Base-by-base conservation (phyloP, 1,140 invertebrate species). In the Aphelinus certus region DNA sequence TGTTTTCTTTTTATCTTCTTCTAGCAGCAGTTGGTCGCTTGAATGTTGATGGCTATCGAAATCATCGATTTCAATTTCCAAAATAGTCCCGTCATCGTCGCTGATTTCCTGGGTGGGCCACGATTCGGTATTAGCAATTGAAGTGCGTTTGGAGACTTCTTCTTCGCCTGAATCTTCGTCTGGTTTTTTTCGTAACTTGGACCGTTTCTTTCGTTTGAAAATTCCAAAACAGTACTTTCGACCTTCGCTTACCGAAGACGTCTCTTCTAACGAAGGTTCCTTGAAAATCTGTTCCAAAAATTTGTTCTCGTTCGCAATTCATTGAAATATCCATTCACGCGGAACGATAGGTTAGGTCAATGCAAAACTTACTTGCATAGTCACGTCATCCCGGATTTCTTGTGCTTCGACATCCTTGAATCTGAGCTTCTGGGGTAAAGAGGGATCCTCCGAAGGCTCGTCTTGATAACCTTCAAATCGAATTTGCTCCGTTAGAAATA, bases 361-460 rank as follows among this genome's bases (percentile, higher is more conserved):
- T 9, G 51, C 4, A 53, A 53, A 6, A 53, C 51, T 77, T 76
- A 87, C 86, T 77, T 87, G 85, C 62, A 85, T 86, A 0, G 86
- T 86, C 1, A 86, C 86, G 46, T 87, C 86, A 73, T 87, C 86
- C n/a, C 83, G 78, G 9, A 82, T 73, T 73, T 77, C 82, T 55
- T 87, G 85, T 4, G 84, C 83, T 73, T 87, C 86, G 9, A 87
- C 55, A n/a, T 87, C 86, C 79, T 71, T 83, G 10, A 82, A 84
- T 7, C 77, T 68, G n/a, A 68, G 1, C 77, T 56, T 78, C 69
- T 55, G 65, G 60, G 47, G 61, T 49, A 3, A 68, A 56, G n/a
- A 65, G 0, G 66, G 42, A 61, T 78, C 73, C 62, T 58, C 46
- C 0, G 77, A 71, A 7, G 75, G 65, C 49, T 81, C 78, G 5